Percentiles rank a stretch among this genome's conserved stretches.
These are phyloP conservation scores for Nephrotoma flavescens DNA, from an alignment of 2,888 invertebrate genomes.

Conservation along the genomic window DNA sequence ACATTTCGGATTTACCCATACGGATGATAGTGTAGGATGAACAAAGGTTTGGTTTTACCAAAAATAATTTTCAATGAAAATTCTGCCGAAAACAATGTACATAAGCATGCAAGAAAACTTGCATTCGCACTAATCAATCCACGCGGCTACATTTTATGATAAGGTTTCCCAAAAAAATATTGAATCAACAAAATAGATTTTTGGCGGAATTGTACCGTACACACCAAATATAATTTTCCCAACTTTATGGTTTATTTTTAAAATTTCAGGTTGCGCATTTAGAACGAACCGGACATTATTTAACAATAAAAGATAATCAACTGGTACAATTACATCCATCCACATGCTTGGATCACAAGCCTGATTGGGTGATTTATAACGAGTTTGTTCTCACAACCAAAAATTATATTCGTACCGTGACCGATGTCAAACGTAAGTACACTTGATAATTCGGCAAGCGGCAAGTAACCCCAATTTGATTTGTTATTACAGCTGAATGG, in stretches of 20 bases:
- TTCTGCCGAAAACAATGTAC: too few species aligned
- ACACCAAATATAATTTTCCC: not conserved
- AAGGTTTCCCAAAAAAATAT: not conserved
- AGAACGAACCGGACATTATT: constrained; percentile 93
- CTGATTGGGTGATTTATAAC: constrained; percentile 99
- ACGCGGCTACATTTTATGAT: too few species aligned
- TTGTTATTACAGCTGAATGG: constrained; percentile 63
- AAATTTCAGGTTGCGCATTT: constrained; percentile 73
- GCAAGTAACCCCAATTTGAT: not conserved
- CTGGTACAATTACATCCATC: constrained; percentile 97
- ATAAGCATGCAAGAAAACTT: too few species aligned
- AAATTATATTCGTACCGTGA: constrained; percentile 97
- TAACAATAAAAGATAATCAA: constrained; percentile 99
- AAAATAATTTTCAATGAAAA: too few species aligned
- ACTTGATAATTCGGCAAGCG: not conserved
- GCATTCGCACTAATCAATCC: too few species aligned
- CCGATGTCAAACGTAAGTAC: constrained; percentile 84
- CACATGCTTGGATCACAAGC: constrained; percentile 97
- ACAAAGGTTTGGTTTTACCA: too few species aligned
- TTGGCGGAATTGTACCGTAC: constrained; percentile 3
- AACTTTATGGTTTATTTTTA: not conserved
- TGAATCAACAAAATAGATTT: not conserved
- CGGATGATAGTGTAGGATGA: too few species aligned
- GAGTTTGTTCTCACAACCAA: constrained; percentile 99
- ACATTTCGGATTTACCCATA: too few species aligned